phyloP scores from a whole-genome alignment of 1,140 invertebrate species.

The Trinorchestia longiramus region DNA sequence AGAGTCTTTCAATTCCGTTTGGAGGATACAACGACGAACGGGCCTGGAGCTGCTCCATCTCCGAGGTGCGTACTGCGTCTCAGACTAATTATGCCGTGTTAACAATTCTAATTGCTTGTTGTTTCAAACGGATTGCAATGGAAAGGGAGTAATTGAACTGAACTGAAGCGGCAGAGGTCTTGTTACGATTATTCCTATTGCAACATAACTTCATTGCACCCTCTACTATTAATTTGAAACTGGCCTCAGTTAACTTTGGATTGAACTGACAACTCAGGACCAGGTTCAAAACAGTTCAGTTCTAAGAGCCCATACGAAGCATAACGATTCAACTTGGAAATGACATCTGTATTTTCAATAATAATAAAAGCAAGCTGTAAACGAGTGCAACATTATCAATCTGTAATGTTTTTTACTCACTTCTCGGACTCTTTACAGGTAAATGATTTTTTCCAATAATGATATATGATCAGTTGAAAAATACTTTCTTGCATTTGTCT shows the following conservation, averaged over 20 bases:
- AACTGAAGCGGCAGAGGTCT: conserved; percentile 28
- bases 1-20: not conserved
- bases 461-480: no score
- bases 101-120: conserved; percentile 51
- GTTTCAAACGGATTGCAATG: conserved; percentile 47
- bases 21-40: not conserved
- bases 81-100: conserved; percentile 43
- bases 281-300: not conserved
- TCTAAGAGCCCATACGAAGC: not conserved
- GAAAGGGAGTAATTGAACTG: conserved; percentile 51
- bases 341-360: not conserved
- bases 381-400: not conserved
- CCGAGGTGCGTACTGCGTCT: not conserved
- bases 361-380: not conserved
- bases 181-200: conserved; percentile 49
- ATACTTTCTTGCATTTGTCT: no score
- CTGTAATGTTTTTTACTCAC: not conserved
- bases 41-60: not conserved
- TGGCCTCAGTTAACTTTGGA: not conserved
- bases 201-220: conserved; percentile 34
- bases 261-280: conserved; percentile 49
- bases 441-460: no score
- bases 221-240: conserved; percentile 31
- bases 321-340: not conserved
- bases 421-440: not conserved